Percentiles rank a stretch among this genome's conserved stretches.
Conservation (phyloP, 1,140 invertebrate genomes). For the Cotesia vestalis region DNA sequence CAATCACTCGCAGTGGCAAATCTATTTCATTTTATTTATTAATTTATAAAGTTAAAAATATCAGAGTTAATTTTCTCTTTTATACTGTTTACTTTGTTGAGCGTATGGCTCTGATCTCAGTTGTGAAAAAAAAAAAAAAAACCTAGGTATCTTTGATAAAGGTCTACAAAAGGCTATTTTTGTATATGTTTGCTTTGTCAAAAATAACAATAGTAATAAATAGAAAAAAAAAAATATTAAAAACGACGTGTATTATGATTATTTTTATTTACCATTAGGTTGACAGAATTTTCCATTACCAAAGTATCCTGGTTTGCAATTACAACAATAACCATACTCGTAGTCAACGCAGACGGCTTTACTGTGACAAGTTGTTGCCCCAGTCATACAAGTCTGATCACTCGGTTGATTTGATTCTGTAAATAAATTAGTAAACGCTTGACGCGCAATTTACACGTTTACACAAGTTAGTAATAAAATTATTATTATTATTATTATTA, state of each 20-base stretch:
- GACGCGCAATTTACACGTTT: conserved; percentile 41
- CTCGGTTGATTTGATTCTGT: conserved; percentile 32
- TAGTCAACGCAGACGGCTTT: conserved; percentile 86
- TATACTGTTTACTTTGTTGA: conserved; percentile 14
- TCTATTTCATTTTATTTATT: conserved; percentile 64
- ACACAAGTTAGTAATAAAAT: conserved; percentile 25
- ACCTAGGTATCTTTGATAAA: conserved; percentile 20
- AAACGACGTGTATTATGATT: conserved; percentile 23
- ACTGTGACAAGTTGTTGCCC: conserved; percentile 78
- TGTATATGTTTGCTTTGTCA: neutral
- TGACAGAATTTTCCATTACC: conserved; percentile 93
- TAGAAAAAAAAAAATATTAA: neutral
- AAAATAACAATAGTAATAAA: neutral
- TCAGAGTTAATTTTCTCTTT: conserved; percentile 9
- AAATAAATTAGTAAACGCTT: conserved; percentile 42
- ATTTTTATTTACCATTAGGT: conserved; percentile 71
- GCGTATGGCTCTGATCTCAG: conserved; percentile 4
- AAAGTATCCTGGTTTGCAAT: conserved; percentile 81
- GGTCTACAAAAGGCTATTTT: conserved; percentile 23
- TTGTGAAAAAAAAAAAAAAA: neutral
- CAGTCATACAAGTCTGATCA: conserved; percentile 64
- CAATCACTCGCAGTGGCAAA: conserved; percentile 83
- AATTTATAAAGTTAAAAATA: conserved; percentile 4
- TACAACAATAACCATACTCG: conserved; percentile 86
- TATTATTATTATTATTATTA: conserved; percentile 14